These are phyloP conservation scores for Menidia menidia DNA, from an alignment of 2,797 vertebrate genomes.

Conservation along the genomic window DNA sequence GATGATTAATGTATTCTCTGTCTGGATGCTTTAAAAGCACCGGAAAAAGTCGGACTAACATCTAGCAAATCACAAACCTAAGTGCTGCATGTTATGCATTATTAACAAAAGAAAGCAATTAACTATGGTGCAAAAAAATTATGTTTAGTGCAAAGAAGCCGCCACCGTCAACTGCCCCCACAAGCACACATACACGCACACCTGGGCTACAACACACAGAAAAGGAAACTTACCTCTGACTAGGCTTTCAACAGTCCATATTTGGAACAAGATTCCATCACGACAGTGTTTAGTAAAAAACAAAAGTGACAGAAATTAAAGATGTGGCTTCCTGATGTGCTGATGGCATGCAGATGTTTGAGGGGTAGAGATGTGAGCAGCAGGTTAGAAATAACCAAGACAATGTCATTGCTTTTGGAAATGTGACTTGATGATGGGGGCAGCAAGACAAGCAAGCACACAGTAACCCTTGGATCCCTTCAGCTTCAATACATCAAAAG, in stretches of 20 bases:
- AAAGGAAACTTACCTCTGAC: slow-evolving; percentile 82
- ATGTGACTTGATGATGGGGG: slow-evolving; percentile 7
- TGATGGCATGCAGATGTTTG: slow-evolving; percentile 44
- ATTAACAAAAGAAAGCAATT: slow-evolving; percentile 24
- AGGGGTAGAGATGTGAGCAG: slow-evolving; percentile 1
- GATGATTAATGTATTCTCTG: background rate
- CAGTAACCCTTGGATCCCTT: background rate
- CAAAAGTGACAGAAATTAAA: slow-evolving; percentile 76
- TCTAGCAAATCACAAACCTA: background rate
- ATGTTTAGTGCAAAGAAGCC: slow-evolving; percentile 39
- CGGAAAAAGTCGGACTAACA: slow-evolving; percentile 13
- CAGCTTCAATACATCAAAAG: no score
- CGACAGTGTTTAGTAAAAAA: slow-evolving; percentile 74
- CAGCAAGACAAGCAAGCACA: slow-evolving; percentile 39
- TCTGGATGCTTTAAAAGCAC: slow-evolving; percentile 6
- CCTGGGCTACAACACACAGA: slow-evolving; percentile 50
- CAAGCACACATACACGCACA: slow-evolving; percentile 38
- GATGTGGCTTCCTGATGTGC: slow-evolving; percentile 41
- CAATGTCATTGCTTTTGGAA: background rate
- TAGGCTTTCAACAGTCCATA: slow-evolving; percentile 73
- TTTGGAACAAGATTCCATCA: slow-evolving; percentile 72
- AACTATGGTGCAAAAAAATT: slow-evolving; percentile 23
- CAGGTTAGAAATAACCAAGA: slow-evolving; percentile 13
- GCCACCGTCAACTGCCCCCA: slow-evolving; percentile 27
- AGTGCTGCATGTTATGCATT: slow-evolving; percentile 7